phyloP scores from a whole-genome alignment of 2,888 invertebrate genomes.

The Stictocephala bisonia region DNA sequence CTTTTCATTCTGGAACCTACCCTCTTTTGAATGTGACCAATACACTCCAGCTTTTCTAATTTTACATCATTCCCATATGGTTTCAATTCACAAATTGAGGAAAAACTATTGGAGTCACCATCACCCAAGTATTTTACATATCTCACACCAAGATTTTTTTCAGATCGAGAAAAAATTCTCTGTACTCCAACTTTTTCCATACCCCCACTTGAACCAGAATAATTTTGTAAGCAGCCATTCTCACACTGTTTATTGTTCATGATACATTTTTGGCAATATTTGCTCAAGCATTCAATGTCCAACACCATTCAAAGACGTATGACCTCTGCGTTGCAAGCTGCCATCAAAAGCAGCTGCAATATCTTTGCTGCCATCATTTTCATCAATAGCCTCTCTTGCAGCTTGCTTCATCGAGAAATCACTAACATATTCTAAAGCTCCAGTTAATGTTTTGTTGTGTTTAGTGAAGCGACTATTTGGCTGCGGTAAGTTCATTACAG shows the following conservation, averaged over 20 bases:
- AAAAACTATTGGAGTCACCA: slow-evolving; percentile 32
- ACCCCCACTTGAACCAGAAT: slow-evolving; percentile 28
- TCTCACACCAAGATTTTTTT: slow-evolving; percentile 1
- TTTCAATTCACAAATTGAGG: slow-evolving; percentile 1
- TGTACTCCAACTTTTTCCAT: slow-evolving; percentile 33
- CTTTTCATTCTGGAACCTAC: slow-evolving; percentile 48
- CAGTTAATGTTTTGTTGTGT: background rate
- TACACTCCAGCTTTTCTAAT: slow-evolving; percentile 30
- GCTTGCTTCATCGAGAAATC: slow-evolving; percentile 5
- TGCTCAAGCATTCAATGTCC: slow-evolving; percentile 4
- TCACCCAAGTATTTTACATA: slow-evolving; percentile 40
- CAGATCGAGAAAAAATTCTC: slow-evolving; percentile 27
- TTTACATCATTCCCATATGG: slow-evolving; percentile 48
- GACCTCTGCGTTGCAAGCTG: slow-evolving; percentile 13
- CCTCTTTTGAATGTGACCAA: slow-evolving; percentile 12
- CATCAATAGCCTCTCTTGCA: slow-evolving; percentile 8
- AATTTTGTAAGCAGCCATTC: slow-evolving; percentile 45
- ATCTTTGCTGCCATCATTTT: slow-evolving; percentile 3
- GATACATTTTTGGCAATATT: slow-evolving; percentile 15
- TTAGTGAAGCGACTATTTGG: background rate
- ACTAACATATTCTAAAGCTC: background rate
- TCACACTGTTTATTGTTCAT: background rate
- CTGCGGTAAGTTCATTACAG: slow-evolving; percentile 8
- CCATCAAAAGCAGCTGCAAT: slow-evolving; percentile 18
- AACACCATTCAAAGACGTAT: slow-evolving; percentile 8